Conservation (phyloP, 2,888 invertebrate genomes). For the Nemurella pictetii region DNA sequence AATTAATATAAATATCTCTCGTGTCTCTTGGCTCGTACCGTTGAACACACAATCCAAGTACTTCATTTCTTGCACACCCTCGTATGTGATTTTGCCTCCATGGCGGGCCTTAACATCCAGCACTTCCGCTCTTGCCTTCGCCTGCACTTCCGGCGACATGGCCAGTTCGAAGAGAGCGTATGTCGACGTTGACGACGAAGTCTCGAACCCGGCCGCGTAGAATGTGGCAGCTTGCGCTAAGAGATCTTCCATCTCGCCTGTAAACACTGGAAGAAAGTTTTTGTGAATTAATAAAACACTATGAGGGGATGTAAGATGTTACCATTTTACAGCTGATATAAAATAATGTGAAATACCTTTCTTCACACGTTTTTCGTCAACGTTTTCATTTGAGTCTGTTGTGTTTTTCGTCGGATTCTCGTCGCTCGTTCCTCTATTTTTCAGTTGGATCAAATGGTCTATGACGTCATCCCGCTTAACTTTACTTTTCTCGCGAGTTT, state of each 20-base stretch:
- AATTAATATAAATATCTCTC: too few relatives aligned
- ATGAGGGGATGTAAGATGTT: too few relatives aligned
- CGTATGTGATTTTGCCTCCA: constrained; percentile 42
- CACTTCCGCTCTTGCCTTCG: constrained; percentile 44
- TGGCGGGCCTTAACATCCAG: constrained; percentile 39
- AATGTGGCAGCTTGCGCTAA: constrained; percentile 44
- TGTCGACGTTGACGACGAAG: constrained; percentile 44
- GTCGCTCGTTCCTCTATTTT: constrained; percentile 17
- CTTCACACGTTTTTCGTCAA: too few relatives aligned
- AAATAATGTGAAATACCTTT: too few relatives aligned
- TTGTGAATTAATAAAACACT: too few relatives aligned
- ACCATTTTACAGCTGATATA: too few relatives aligned
- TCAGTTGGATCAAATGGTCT: constrained; percentile 23
- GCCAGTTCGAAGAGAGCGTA: constrained; percentile 44
- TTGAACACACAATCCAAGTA: constrained; percentile 39
- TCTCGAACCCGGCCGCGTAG: constrained; percentile 46
- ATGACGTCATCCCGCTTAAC: constrained; percentile 22
- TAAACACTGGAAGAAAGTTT: constrained; percentile 30
- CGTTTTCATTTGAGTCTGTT: neutral
- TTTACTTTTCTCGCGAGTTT: constrained; percentile 24
- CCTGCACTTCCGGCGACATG: constrained; percentile 44
- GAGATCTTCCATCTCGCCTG: constrained; percentile 22
- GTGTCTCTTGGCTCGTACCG: constrained; percentile 22
- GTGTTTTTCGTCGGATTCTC: neutral
- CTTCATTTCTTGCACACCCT: constrained; percentile 44